Conservation (phyloP, 2,888 invertebrate genomes). For the Drosophila fungiperda region DNA sequence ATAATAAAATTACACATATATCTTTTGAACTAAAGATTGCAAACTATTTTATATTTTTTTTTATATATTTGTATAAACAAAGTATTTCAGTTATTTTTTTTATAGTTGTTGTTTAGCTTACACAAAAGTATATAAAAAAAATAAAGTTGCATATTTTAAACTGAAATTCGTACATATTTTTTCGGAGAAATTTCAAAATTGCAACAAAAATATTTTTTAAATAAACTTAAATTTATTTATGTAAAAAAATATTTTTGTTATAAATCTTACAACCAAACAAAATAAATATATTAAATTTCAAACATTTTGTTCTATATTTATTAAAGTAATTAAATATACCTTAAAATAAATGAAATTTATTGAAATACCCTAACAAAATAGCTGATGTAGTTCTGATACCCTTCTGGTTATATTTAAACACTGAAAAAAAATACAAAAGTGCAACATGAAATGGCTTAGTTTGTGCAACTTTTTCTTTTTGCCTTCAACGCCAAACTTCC, state of each 20-base stretch:
- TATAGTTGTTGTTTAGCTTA: too few species aligned
- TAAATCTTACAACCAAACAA: too few species aligned
- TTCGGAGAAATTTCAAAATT: too few species aligned
- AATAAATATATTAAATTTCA: too few species aligned
- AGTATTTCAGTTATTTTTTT: too few species aligned
- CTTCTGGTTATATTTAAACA: not conserved
- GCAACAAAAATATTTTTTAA: too few species aligned
- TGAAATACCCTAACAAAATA: not conserved
- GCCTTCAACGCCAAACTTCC: not conserved
- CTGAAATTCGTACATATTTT: too few species aligned
- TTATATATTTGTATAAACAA: too few species aligned
- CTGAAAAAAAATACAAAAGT: slow-evolving; percentile 25
- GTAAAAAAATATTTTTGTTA: too few species aligned
- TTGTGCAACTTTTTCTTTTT: not conserved
- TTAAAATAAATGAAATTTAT: not conserved
- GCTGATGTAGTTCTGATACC: not conserved
- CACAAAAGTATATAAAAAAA: too few species aligned
- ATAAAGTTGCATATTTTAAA: too few species aligned
- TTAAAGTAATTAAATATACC: not conserved
- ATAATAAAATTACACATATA: not conserved
- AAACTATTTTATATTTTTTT: not conserved
- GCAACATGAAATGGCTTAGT: slow-evolving; percentile 46
- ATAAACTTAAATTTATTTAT: too few species aligned
- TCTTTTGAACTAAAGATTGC: not conserved
- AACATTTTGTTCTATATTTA: not conserved